Evolutionary conservation across 2,797 vertebrate species (phyloP), one percentile per base, ranked within the genome.

Genomic region (Mus minutoides): DNA sequence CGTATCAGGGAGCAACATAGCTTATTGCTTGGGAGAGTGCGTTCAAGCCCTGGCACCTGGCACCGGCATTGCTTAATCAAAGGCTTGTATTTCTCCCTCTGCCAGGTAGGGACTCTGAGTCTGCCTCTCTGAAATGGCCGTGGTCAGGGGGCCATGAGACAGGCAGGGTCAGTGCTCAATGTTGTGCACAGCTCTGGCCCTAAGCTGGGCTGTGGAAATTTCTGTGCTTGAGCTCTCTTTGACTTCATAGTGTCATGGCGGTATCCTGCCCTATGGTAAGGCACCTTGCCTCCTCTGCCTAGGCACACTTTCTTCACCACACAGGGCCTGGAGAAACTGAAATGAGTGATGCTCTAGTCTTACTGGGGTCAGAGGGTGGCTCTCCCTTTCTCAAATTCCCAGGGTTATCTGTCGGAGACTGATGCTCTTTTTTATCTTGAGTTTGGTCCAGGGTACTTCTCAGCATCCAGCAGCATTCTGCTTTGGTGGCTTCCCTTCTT

Each of bases 331-430:
- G 17, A 16, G 62, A 78, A 26, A 16, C 62, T 76, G 84, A n/a
- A 6, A 58, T 43, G 46, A 89, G 37, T 31, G 56, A 69, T 29
- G 24, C 71, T 2, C 46, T 34, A 26, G 37, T 29, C 7, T 92
- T 22, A 12, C 31, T 17, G 62, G 8, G 78, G 3, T 82, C n/a
- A 78, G 58, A n/a, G 17, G 16, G 6, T n/a, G 29, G 43, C 3
- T 52, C 24, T 87, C 17, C 62, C 46, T 85, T 88, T 96, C 52
- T 96, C 89, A 91, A 49, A 80, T 75, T 54, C 62, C 37, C 83
- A 40, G 29, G 58, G 3, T 80, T 93, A 40, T 69, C n/a, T 91
- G 29, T 19, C 7, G 46, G 1, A 54, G 29, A 14, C 26, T 4
- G 84, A 21, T 52, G 26, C 12, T 95, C 71, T n/a, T n/a, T 83